Conservation (phyloP, 2,797 vertebrate species). For the Phalloptychus januarius region DNA sequence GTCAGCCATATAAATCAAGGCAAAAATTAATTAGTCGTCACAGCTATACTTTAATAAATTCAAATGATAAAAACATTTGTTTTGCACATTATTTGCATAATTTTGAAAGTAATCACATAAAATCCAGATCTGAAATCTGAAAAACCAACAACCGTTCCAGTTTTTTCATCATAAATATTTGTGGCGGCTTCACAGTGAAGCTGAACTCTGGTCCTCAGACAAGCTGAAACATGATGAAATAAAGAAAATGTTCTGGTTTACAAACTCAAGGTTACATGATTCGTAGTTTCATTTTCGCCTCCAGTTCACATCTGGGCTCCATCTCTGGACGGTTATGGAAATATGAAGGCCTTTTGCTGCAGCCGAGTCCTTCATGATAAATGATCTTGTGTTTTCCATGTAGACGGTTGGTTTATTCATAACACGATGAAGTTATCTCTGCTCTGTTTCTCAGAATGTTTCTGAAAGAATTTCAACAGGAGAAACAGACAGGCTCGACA, state of each 20-base stretch:
- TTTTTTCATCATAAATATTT: not conserved
- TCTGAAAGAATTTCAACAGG: not conserved
- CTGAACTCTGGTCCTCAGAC: not conserved
- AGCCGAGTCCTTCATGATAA: conserved; percentile 32
- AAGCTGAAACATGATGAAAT: not conserved
- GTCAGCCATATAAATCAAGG: not conserved
- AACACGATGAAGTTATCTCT: conserved; percentile 16
- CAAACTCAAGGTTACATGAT: not conserved
- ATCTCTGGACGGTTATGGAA: not conserved
- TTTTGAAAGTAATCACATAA: not conserved
- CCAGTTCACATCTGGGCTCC: not conserved
- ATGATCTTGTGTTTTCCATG: conserved; percentile 12
- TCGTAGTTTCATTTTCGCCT: not conserved
- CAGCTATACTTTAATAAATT: not conserved
- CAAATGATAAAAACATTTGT: not conserved
- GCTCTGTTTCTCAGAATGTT: conserved; percentile 1
- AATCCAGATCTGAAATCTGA: not conserved
- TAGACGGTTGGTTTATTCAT: conserved; percentile 5
- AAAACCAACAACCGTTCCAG: not conserved
- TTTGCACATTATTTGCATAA: not conserved
- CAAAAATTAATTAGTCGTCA: not conserved
- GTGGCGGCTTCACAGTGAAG: not conserved
- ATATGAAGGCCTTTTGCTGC: not conserved
- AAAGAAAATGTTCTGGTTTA: not conserved
- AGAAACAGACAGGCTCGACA: not conserved